phyloP scores from a whole-genome alignment of 2,113 vertebrate species.

The Corythoichthys intestinalis region DNA sequence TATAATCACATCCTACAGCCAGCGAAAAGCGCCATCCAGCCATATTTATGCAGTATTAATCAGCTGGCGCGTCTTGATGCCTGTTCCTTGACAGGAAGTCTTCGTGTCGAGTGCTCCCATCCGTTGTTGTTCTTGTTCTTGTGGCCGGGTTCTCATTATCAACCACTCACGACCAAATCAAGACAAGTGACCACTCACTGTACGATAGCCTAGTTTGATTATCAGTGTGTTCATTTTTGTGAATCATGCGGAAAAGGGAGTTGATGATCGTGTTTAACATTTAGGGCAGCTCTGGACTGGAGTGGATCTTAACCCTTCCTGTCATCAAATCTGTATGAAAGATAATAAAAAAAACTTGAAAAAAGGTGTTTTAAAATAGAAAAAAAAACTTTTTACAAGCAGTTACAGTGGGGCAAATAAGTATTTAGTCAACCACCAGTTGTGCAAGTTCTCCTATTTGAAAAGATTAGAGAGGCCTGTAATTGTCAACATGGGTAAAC shows the following conservation, averaged over 20 bases:
- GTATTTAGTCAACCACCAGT: no score
- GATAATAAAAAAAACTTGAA: no score
- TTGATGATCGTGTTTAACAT: neutral
- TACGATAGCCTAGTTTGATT: neutral
- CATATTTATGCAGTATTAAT: slow-evolving; percentile 62
- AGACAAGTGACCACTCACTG: slow-evolving; percentile 10
- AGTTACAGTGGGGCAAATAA: no score
- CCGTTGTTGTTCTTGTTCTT: slow-evolving; percentile 56
- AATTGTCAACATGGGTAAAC: no score
- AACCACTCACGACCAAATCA: slow-evolving; percentile 36
- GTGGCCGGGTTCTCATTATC: slow-evolving; percentile 26
- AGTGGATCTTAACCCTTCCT: neutral
- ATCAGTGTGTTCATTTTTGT: neutral
- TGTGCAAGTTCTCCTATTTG: no score
- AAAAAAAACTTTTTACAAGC: no score
- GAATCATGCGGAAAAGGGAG: neutral
- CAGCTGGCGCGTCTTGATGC: slow-evolving; percentile 15
- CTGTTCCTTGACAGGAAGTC: slow-evolving; percentile 47
- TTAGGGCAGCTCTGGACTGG: neutral
- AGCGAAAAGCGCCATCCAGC: neutral
- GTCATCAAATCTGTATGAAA: no score
- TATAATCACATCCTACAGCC: slow-evolving; percentile 45
- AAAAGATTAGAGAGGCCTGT: no score
- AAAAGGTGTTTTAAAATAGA: no score
- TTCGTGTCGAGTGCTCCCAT: slow-evolving; percentile 61